phyloP scores from a whole-genome alignment of 1,140 invertebrate genomes.

The Scaptodrosophila lebanonensis region DNA sequence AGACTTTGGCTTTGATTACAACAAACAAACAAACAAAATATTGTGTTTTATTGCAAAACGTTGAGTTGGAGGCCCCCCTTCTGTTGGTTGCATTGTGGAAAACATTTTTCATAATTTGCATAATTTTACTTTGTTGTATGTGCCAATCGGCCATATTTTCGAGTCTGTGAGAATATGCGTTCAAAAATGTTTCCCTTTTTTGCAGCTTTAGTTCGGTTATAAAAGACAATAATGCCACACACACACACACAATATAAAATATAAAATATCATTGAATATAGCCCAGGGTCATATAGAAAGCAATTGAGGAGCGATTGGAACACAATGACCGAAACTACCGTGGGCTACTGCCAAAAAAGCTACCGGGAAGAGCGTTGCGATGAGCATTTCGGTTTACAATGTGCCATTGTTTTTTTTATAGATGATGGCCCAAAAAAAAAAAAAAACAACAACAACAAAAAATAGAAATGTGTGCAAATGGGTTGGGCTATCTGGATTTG shows the following conservation, averaged over 20 bases:
- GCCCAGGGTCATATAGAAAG: conserved; percentile 69
- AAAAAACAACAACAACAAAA: conserved; percentile 20
- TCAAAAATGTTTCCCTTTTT: no score
- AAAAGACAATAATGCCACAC: conserved; percentile 15
- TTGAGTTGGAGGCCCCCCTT: conserved; percentile 7
- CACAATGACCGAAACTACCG: conserved; percentile 53
- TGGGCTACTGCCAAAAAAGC: conserved; percentile 67
- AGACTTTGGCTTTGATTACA: conserved; percentile 62
- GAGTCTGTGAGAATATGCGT: no score
- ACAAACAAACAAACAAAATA: no score
- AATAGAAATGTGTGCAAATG: conserved; percentile 37
- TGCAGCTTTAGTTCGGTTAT: no score
- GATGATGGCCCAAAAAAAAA: conserved; percentile 45
- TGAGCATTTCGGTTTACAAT: conserved; percentile 62
- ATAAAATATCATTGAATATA: conserved; percentile 67
- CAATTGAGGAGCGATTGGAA: conserved; percentile 33
- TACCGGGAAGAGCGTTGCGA: conserved; percentile 67
- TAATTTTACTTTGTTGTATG: conserved; percentile 35
- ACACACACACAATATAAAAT: conserved; percentile 27
- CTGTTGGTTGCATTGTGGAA: conserved; percentile 15
- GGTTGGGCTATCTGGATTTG: conserved; percentile 50
- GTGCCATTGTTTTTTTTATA: conserved; percentile 66
- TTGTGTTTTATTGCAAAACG: conserved; percentile 62
- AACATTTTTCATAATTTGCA: conserved; percentile 51
- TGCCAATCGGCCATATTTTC: no score